Base-by-base conservation (phyloP, 2,113 vertebrate species). In the Ptilonorhynchus violaceus region DNA sequence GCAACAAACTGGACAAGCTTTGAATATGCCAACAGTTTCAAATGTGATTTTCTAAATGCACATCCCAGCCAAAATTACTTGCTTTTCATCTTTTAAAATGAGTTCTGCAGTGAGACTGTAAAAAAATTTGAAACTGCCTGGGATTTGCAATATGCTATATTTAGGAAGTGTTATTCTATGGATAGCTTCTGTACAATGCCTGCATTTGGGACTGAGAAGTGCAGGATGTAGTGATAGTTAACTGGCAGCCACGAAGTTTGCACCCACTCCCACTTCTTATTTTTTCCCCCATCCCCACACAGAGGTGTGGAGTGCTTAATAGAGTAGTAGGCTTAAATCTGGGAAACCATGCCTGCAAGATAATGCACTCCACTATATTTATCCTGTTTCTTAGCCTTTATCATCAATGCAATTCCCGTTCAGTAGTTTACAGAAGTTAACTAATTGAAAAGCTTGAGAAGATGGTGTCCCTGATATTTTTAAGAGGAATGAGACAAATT, bases 181-280 rank as follows among this genome's bases (percentile, higher is more conserved):
- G 17, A 44, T 22, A 53, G 28, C 20, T 73, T 84, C 37, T 80
- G 33, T 60, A 35, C n/a, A 13, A 5, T 56, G 10, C 41, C 72
- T 20, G 6, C 52, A 42, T 58, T 80, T 80, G 37, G 22, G 41
- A 59, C 13, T 11, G 35, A 37, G 22, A 63, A 55, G 23, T 59
- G 20, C 37, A 72, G 44, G 11, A 22, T 75, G 41, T 52, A 41
- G 18, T 60, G 50, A 23, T 35, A 30, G 15, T 53, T 60, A 85
- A 28, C 27, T 60, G 52, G 6, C 69, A 88, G 37, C 52, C 24
- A 9, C 2, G 0, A 56, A 39, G 23, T 42, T 64, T 75, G 8
- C 14, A 12, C 8, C 2, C 42, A 25, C 44, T 2, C 19, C 6
- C 4, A 11, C 2, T 15, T 9, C 8, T 17, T 47, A 22, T 11